Conservation (phyloP, 1,140 invertebrate genomes). For the Drosophila ohnishii region DNA sequence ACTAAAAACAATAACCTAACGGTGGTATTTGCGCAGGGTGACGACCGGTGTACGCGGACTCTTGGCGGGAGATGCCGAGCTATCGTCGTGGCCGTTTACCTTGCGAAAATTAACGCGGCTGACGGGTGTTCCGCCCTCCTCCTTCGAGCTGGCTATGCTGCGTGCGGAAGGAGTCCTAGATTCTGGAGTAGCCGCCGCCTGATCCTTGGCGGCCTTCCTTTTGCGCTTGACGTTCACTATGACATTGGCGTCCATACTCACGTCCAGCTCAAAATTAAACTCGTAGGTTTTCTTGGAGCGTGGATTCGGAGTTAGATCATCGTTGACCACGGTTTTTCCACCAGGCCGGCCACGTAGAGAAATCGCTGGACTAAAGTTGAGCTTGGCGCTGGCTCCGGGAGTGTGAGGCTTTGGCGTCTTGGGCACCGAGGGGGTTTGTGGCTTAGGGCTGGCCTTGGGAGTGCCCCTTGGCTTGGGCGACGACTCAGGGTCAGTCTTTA, state of each 20-base stretch:
- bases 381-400: conserved; percentile 48
- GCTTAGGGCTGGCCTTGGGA: conserved; percentile 4
- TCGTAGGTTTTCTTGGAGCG: conserved; percentile 78
- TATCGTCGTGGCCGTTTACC: conserved; percentile 18
- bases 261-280: conserved; percentile 81
- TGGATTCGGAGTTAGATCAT: conserved; percentile 71
- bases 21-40: conserved; percentile 60
- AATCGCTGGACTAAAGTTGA: conserved; percentile 70
- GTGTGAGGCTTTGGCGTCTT: conserved; percentile 24
- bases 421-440: background rate
- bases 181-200: background rate
- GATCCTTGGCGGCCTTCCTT: conserved; percentile 46
- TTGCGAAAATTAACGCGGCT: conserved; percentile 71
- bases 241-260: conserved; percentile 82
- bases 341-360: conserved; percentile 46
- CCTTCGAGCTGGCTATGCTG: conserved; percentile 18
- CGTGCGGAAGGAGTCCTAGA: conserved; percentile 27
- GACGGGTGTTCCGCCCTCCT: conserved; percentile 41
- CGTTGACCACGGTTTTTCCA: conserved; percentile 77
- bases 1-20: conserved; percentile 28
- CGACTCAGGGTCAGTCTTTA: conserved; percentile 40
- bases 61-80: background rate
- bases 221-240: conserved; percentile 82
- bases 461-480: conserved; percentile 2
- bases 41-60: conserved; percentile 74